Conservation (phyloP, 64 coral and sea anemone species). For the Dendronephthya gigantea region DNA sequence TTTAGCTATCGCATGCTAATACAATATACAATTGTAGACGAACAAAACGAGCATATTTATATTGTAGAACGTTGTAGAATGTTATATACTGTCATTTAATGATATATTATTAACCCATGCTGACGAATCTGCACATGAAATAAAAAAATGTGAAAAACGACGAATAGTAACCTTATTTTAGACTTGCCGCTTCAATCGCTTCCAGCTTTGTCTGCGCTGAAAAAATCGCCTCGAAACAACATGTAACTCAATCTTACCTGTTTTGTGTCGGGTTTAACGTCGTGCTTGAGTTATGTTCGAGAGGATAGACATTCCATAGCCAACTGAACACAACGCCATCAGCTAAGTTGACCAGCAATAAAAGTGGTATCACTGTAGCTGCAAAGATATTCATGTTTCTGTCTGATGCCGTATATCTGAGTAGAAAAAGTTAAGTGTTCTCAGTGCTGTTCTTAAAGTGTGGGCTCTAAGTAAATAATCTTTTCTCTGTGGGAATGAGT, state of each 20-base stretch:
- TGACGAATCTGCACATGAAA: no score
- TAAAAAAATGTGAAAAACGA: no score
- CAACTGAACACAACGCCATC: conserved; percentile 2
- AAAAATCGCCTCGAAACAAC: no score
- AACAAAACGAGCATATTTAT: no score
- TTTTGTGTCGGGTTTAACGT: not conserved
- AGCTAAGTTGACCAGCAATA: not conserved
- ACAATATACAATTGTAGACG: no score
- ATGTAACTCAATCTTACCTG: not conserved
- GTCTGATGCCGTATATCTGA: not conserved
- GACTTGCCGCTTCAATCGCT: no score
- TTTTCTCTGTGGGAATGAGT: not conserved
- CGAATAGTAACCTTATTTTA: no score
- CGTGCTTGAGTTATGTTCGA: not conserved
- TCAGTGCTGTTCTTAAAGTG: not conserved
- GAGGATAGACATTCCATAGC: not conserved
- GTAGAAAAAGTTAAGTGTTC: not conserved
- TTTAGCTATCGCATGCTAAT: no score
- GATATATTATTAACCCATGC: no score
- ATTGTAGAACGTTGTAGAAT: no score
- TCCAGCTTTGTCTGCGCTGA: no score
- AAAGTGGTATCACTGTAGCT: not conserved
- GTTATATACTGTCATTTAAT: no score
- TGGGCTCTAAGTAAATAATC: not conserved
- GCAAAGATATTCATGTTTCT: not conserved